These are phyloP conservation scores for Dendroctonus valens DNA, from an alignment of 1,140 invertebrate genomes.

Conservation along the genomic window DNA sequence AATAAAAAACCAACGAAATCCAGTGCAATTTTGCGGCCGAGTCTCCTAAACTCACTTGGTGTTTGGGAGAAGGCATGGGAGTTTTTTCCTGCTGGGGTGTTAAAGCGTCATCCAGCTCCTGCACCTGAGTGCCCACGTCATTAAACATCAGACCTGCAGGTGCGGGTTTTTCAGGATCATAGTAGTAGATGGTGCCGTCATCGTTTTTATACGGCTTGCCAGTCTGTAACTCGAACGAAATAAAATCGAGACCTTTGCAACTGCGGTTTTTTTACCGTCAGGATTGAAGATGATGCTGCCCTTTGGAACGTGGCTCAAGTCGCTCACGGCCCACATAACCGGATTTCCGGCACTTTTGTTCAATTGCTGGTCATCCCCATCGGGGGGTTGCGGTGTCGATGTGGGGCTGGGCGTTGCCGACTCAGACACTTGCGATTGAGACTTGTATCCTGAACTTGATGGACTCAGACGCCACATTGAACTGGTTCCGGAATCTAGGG, in stretches of 20 bases:
- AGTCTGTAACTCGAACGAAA: constrained; percentile 47
- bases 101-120: constrained; percentile 1
- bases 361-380: constrained; percentile 23
- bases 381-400: constrained; percentile 50
- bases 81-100: constrained; percentile 25
- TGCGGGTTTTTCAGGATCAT: constrained; percentile 69
- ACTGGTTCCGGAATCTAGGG: constrained; percentile 65
- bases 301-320: constrained; percentile 75
- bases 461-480: constrained; percentile 73
- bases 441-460: constrained; percentile 78
- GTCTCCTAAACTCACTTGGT: constrained; percentile 20
- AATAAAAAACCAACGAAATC: constrained; percentile 5
- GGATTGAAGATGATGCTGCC: constrained; percentile 86
- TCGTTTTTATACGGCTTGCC: constrained; percentile 65
- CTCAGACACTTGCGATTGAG: constrained; percentile 71
- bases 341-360: constrained; percentile 46
- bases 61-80: constrained; percentile 29
- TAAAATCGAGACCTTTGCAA: constrained; percentile 1
- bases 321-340: constrained; percentile 82
- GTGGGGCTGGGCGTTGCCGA: constrained; percentile 71
- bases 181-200: constrained; percentile 71
- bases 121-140: constrained; percentile 31
- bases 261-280: constrained; percentile 55
- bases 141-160: constrained; percentile 43
- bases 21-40: too few species aligned